Base-by-base conservation (phyloP, 37 sponge, comb jelly and placozoan genomes). In the Lycopodina hypogea region DNA sequence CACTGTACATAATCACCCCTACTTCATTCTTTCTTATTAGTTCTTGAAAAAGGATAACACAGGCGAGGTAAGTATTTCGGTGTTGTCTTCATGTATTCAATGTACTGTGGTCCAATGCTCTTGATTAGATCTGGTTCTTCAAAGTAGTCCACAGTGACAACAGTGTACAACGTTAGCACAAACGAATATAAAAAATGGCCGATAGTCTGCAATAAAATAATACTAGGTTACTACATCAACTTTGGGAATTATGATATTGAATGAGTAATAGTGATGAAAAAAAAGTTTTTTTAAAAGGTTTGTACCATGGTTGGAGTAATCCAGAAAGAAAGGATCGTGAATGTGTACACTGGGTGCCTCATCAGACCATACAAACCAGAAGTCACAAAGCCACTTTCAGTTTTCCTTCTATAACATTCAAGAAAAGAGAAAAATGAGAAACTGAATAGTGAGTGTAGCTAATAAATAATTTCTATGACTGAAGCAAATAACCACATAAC, bases 121-220 rank as follows among this genome's bases (percentile, higher is more conserved):
- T 80, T 68, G 42, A 80, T 51, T 69, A 86, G 53, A 45, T 73
- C 81, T 30, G 87, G 87, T 56, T 86, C 87, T 67, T 86, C 87
- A 74, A 57, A 74, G 19, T 59, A 45, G 12, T 36, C 37, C 22
- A 75, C 70, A 22, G 81, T 81, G 48, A 57, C 9, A 0, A 86
- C 52, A 3, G 73, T 56, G 70, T 86, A 86, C 28, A 26, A 1
- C 15, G 76, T 80, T 58, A 86, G 24, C 3, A 55, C n/a, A 21
- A 18, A 23, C 3, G 87, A 50, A 57, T 72, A 3, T 29, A 81
- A 48, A 22, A 83, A 35, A 32, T 67, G 83, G 38, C 75, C 76
- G 37, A 83, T 39, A 2, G 83, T 75, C 83, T 73, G 64, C 42
- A 42, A 8, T 4, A 21, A 26, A 38, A 22, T 36, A 30, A 68